phyloP scores from a whole-genome alignment of 1,140 invertebrate genomes.

The Meloidogyne floridensis region DNA sequence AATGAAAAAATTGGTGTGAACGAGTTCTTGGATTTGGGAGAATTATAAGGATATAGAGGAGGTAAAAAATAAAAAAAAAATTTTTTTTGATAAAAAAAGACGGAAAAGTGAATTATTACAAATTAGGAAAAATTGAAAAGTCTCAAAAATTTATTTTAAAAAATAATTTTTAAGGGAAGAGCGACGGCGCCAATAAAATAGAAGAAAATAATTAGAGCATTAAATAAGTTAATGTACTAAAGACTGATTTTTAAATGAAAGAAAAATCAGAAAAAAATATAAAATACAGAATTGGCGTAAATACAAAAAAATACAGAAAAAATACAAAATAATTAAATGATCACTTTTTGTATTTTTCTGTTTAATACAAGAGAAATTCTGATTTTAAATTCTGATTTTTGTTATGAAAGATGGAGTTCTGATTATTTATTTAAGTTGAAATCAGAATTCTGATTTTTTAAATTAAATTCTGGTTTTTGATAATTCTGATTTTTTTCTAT shows the following conservation, averaged over 20 bases:
- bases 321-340: too few relatives aligned
- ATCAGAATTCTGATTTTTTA: too few relatives aligned
- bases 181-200: neutral
- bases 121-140: neutral
- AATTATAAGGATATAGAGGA: neutral
- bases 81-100: neutral
- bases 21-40: neutral
- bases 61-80: neutral
- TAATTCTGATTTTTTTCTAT: too few relatives aligned
- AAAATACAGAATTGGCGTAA: too few relatives aligned
- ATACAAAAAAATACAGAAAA: too few relatives aligned
- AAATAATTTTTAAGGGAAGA: neutral
- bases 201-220: neutral
- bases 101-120: neutral
- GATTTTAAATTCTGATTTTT: too few relatives aligned
- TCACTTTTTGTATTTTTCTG: too few relatives aligned
- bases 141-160: neutral
- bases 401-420: too few relatives aligned
- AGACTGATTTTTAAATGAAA: neutral
- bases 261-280: neutral
- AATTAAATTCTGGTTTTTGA: too few relatives aligned
- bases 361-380: too few relatives aligned
- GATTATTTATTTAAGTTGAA: too few relatives aligned
- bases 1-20: neutral
- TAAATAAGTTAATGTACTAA: neutral